phyloP scores from a whole-genome alignment of 2,113 vertebrate genomes.

The Harpagus bidentatus region DNA sequence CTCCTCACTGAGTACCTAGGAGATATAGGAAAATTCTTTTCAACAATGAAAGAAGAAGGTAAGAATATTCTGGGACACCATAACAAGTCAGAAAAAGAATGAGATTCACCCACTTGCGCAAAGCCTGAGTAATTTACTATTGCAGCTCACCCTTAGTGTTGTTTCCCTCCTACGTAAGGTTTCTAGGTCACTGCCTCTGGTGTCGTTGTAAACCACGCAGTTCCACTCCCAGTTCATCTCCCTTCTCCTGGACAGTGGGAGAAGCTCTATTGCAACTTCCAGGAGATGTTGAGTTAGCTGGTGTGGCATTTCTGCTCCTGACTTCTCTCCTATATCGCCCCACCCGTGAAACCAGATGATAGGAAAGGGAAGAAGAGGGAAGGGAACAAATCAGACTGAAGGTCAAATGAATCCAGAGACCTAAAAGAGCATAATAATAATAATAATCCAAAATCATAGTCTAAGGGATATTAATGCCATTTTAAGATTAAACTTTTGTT shows the following conservation, averaged over 20 bases:
- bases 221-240: not conserved
- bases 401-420: not conserved
- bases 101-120: constrained; percentile 24
- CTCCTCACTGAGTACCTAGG: not conserved
- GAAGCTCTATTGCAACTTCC: not conserved
- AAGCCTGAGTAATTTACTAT: not conserved
- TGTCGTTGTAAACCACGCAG: not conserved
- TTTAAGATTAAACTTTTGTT: not conserved
- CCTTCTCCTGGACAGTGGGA: not conserved
- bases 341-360: not conserved
- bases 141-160: not conserved
- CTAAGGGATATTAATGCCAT: not conserved
- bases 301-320: not conserved
- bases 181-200: constrained; percentile 23
- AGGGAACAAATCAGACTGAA: not conserved
- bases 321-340: not conserved
- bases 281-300: not conserved
- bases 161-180: not conserved
- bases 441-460: not conserved
- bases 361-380: not conserved
- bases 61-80: not conserved
- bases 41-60: not conserved
- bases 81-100: not conserved
- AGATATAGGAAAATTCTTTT: not conserved
- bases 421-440: not conserved